Conservation (phyloP, 2,888 invertebrate species). For the Sinelater perroti region DNA sequence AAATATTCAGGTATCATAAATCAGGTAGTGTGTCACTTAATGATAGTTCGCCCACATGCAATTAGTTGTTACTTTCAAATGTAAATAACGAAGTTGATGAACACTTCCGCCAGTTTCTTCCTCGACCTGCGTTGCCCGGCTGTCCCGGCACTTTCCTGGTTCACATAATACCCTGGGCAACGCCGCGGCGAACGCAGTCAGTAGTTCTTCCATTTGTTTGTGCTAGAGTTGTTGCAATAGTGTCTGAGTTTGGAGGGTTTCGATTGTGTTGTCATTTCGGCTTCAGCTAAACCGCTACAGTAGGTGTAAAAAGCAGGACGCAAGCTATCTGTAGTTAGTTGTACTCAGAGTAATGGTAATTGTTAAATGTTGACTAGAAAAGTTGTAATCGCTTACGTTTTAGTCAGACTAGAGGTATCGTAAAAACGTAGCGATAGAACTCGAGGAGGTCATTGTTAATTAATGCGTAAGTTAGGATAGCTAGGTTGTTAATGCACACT, state of each 20-base stretch:
- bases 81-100: slow-evolving; percentile 36
- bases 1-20: slow-evolving; percentile 42
- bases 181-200: slow-evolving; percentile 34
- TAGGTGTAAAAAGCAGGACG: slow-evolving; percentile 42
- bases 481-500: slow-evolving; percentile 52
- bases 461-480: slow-evolving; percentile 57
- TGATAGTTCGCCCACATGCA: slow-evolving; percentile 40
- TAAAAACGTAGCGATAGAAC: slow-evolving; percentile 49
- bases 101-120: slow-evolving; percentile 51
- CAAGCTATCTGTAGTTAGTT: slow-evolving; percentile 44
- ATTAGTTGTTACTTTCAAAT: slow-evolving; percentile 45
- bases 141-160: too few relatives aligned
- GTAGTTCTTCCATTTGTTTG: slow-evolving; percentile 50
- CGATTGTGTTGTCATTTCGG: slow-evolving; percentile 47
- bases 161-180: slow-evolving; percentile 29
- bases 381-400: slow-evolving; percentile 46
- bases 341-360: slow-evolving; percentile 45
- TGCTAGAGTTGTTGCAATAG: slow-evolving; percentile 38
- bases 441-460: slow-evolving; percentile 57
- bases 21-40: slow-evolving; percentile 38
- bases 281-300: slow-evolving; percentile 50
- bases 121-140: slow-evolving; percentile 42
- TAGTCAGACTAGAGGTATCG: slow-evolving; percentile 41
- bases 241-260: slow-evolving; percentile 14
- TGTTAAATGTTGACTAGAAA: slow-evolving; percentile 51